phyloP scores from a whole-genome alignment of 1,140 invertebrate species.

The Bombus consobrinus region DNA sequence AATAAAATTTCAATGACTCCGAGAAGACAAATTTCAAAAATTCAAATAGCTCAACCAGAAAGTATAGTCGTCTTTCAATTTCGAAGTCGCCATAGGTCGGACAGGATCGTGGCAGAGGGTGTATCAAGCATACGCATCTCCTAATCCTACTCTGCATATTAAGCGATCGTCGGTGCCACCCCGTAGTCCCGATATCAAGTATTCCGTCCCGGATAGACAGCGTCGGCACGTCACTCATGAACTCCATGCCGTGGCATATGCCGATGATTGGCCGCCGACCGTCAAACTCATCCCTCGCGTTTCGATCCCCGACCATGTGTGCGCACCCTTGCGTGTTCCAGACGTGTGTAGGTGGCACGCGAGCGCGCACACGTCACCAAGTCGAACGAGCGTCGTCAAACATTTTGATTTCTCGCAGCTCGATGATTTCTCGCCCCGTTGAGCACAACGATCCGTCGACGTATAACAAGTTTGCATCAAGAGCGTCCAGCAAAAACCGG shows the following conservation, averaged over 20 bases:
- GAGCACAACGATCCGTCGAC: neutral
- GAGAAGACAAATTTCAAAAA: too few relatives aligned
- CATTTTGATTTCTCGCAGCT: conserved; percentile 60
- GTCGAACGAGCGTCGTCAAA: conserved; percentile 55
- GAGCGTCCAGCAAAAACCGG: neutral
- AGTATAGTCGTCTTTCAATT: neutral
- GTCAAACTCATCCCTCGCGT: conserved; percentile 63
- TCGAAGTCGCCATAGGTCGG: too few relatives aligned
- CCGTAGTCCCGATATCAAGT: conserved; percentile 69
- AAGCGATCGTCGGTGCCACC: conserved; percentile 67
- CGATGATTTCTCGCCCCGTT: conserved; percentile 31
- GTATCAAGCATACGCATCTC: conserved; percentile 56
- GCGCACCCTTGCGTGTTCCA: conserved; percentile 56
- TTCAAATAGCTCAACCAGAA: neutral
- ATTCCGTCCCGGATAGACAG: conserved; percentile 71
- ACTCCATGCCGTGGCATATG: conserved; percentile 72
- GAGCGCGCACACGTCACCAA: conserved; percentile 39
- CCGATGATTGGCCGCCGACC: conserved; percentile 69
- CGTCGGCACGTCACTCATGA: conserved; percentile 70
- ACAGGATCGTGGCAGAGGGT: conserved; percentile 31
- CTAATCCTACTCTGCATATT: conserved; percentile 69
- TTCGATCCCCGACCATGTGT: conserved; percentile 48
- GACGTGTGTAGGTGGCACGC: neutral
- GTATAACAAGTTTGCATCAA: neutral
- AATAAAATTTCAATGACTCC: neutral